phyloP scores from a whole-genome alignment of 2,113 vertebrate species.

The Tupaia chinensis region DNA sequence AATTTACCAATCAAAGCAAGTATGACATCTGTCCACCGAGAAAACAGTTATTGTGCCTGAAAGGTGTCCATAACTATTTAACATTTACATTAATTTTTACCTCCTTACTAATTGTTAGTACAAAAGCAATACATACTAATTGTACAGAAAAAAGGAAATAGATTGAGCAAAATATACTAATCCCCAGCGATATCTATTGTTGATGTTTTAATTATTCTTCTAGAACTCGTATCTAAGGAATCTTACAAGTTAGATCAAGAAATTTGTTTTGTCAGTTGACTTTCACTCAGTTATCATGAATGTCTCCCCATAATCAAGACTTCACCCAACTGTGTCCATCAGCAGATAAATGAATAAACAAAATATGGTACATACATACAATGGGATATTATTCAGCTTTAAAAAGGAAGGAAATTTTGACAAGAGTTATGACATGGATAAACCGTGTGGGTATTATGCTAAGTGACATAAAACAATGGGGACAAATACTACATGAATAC shows the following conservation, averaged over 20 bases:
- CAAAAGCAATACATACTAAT: neutral
- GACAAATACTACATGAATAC: neutral
- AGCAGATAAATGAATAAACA: neutral
- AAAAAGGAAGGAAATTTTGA: neutral
- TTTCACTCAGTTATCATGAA: neutral
- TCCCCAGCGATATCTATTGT: neutral
- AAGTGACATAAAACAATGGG: neutral
- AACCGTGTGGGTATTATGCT: neutral
- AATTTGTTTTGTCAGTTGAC: neutral
- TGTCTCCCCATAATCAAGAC: neutral
- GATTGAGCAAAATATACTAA: neutral
- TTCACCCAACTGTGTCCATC: neutral
- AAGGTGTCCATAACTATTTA: neutral
- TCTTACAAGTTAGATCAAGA: neutral
- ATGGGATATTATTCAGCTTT: neutral
- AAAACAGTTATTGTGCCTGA: neutral
- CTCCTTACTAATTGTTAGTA: conserved; percentile 27
- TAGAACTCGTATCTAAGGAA: neutral
- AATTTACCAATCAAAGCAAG: neutral
- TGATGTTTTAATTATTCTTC: neutral
- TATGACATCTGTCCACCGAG: neutral
- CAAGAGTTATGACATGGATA: neutral
- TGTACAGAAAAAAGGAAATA: conserved; percentile 6
- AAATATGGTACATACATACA: neutral
- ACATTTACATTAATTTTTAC: neutral